Evolutionary conservation across 2,888 invertebrate species (phyloP), one percentile per base, ranked within the genome.

Genomic region (Ichneumoninae sp.): DNA sequence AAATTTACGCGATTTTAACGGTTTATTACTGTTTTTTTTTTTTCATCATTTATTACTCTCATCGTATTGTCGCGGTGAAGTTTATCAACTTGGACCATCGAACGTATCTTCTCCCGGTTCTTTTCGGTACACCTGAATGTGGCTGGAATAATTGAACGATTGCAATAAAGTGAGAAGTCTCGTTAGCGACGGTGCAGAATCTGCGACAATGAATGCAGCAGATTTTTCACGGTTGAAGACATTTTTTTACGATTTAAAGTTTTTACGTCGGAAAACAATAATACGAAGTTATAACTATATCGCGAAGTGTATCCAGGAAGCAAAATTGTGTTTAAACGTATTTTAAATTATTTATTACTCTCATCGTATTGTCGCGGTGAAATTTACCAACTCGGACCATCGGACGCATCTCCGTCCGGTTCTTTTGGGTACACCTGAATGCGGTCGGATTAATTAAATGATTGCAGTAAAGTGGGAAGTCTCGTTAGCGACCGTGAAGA

Each of bases 1-100:
- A n/a, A 57, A 52, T 50, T 13, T n/a, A 22, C 36, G 19, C 22
- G 36, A 62, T 33, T 62, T 62, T 62, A 62, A 62, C 62, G 33
- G 62, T 62, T 62, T 4, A 62, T 33, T 62, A 62, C 33, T 7
- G 62, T 2, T 62, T 33, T 57, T 8, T 8, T 57, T 54, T 19
- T 54, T 54, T 19, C 19, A 19, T 54, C 3, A 6, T 26, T 62
- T 33, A 30, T 60, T n/a, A 30, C 5, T 30, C n/a, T 33, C 33
- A 16, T 33, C 62, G 62, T 30, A 60, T 16, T 60, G 30, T 60
- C 60, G 16, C 26, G 5, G 60, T 60, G 60, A 60, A 60, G 30
- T 60, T 60, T 16, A 60, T 60, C 30, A 60, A 22, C 60, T 30
- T 16, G 60, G 13, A 13, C 30, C 26, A 26, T 30, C 60, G 16